A percentile compares a stretch with the other conserved stretches of the same genome.
Evolutionary conservation across 2,888 invertebrate species (phyloP).

Genomic region (Argyresthia albistria): DNA sequence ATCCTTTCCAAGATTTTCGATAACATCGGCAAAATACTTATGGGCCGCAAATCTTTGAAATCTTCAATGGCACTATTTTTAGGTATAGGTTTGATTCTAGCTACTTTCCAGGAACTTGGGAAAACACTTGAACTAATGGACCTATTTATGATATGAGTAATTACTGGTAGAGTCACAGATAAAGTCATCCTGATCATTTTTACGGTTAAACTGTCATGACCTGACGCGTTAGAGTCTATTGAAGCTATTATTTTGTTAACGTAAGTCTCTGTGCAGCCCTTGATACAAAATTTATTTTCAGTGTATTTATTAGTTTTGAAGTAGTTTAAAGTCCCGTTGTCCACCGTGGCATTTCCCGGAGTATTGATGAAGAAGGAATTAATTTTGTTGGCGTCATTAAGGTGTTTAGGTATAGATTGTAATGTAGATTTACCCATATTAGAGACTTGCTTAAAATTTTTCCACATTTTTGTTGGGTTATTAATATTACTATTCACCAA

Average conservation of each 20-base stretch:
- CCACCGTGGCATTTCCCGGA: neutral
- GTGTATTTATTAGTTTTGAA: neutral
- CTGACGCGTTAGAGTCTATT: neutral
- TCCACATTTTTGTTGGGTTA: constrained; percentile 1
- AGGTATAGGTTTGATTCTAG: neutral
- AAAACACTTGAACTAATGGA: neutral
- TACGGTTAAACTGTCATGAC: neutral
- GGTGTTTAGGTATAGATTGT: neutral
- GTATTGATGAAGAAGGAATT: neutral
- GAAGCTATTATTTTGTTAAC: neutral
- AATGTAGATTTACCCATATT: neutral
- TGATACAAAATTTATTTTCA: neutral
- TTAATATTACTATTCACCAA: constrained; percentile 2
- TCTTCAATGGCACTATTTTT: neutral
- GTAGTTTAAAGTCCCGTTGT: neutral
- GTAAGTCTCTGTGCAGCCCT: neutral
- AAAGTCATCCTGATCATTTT: neutral
- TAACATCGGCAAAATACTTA: neutral
- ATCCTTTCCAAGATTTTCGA: neutral
- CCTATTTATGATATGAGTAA: neutral
- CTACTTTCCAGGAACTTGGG: neutral
- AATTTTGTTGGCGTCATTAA: neutral
- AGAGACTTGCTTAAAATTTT: neutral
- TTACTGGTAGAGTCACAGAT: neutral
- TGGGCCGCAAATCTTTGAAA: neutral